Evolutionary conservation across 2,113 vertebrate species (phyloP), one percentile per base, ranked within the genome.

Genomic region (Nipponia nippon): DNA sequence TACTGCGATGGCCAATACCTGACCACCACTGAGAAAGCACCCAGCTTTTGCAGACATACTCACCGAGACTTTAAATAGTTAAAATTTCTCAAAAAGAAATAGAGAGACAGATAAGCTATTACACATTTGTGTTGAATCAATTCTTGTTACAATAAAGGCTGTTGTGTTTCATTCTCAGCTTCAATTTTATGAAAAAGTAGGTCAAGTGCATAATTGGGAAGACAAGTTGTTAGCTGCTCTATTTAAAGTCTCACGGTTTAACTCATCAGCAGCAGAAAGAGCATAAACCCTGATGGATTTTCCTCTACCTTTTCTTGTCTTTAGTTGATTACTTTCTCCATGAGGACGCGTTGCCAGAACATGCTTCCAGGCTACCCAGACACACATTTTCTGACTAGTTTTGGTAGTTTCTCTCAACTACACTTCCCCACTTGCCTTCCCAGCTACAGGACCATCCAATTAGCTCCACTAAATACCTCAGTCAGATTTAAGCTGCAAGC

Each of bases 361-460:
- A 8, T 4, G 6, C 55, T 49, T 49, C 34, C 25, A 27, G 21
- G 8, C 42, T 49, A 49, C 22, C 26, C 22, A 29, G 7, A 36
- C n/a, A n/a, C 9, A 59, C 13, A 16, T 14, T 26, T 59, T 23
- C 44, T 26, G 6, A 38, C 30, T 17, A 23, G 21, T 20, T 76
- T 11, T 12, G 17, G 30, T 4, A 5, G 11, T 25, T 81, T 19
- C 23, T 61, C 15, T 9, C 1, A 29, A 20, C 23, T 36, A 7
- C 4, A 19, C 29, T 50, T 89, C 25, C 55, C 18, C 26, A 7
- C 26, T 25, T 30, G 34, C 19, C 8, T 29, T 34, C 42, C 53
- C 32, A n/a, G 22, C 25, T 61, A 20, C 27, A 10, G 2, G 1
- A 12, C 30, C 5, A 1, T 8, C 16, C 1, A 0, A 30, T 10